These are phyloP conservation scores for Ernsta delagoae DNA, from an alignment of 2,888 invertebrate species.

Conservation along the genomic window DNA sequence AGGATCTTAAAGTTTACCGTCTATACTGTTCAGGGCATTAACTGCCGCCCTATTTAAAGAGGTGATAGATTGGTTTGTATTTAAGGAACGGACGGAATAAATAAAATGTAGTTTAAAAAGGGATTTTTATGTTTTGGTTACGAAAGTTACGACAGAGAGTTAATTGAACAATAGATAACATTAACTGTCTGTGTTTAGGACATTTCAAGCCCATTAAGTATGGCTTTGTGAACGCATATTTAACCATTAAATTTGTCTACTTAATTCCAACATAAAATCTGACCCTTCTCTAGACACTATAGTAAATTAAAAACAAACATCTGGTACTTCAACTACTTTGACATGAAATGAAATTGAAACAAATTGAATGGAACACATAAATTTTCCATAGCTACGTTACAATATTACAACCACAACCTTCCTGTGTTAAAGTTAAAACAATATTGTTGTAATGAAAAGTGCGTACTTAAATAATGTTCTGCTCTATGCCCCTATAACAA, in stretches of 20 bases:
- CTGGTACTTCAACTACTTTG: no score
- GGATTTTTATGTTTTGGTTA: constrained; percentile 11
- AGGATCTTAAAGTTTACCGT: constrained; percentile 64
- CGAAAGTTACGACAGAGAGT: not conserved
- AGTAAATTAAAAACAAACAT: no score
- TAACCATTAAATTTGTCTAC: not conserved
- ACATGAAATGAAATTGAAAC: no score
- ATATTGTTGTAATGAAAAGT: no score
- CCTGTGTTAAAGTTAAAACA: no score
- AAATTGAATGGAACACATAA: no score
- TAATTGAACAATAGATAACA: not conserved
- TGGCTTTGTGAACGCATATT: not conserved
- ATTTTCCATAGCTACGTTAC: no score
- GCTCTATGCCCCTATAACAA: no score
- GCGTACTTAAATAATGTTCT: no score
- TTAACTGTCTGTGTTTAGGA: not conserved
- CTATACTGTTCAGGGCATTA: constrained; percentile 42
- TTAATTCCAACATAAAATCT: not conserved
- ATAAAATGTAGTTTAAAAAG: constrained; percentile 4
- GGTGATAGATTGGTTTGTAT: constrained; percentile 42
- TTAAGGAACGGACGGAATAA: constrained; percentile 19
- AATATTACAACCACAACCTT: no score
- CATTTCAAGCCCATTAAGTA: not conserved
- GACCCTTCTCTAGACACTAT: not conserved
- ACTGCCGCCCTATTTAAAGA: constrained; percentile 42